These are phyloP conservation scores for Archilochus colubris DNA, from an alignment of 2,113 vertebrate species.

Conservation along the genomic window DNA sequence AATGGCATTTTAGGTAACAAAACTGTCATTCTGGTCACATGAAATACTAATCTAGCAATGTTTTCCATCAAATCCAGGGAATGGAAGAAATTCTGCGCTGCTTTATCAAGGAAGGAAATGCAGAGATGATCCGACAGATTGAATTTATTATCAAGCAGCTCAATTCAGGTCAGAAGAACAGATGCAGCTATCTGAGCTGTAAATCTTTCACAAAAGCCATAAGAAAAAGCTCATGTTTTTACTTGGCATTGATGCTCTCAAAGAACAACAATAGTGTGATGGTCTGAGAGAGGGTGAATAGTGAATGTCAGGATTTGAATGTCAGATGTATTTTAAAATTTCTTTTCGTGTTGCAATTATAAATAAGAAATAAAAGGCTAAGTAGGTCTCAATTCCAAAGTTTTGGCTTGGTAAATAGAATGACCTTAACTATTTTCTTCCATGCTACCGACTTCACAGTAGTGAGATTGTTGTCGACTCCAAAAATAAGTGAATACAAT, in stretches of 20 bases:
- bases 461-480: neutral
- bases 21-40: neutral
- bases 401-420: neutral
- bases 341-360: neutral
- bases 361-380: constrained; percentile 1
- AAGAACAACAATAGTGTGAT: neutral
- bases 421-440: neutral
- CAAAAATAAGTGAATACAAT: neutral
- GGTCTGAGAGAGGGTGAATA: neutral
- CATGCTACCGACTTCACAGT: neutral
- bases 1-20: neutral
- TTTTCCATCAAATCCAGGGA: constrained; percentile 77
- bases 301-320: neutral
- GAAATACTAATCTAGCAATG: neutral
- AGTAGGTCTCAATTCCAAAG: neutral
- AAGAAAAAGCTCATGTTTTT: constrained; percentile 5
- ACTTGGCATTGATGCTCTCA: neutral
- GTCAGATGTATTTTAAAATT: neutral
- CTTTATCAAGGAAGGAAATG: constrained; percentile 89
- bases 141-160: constrained; percentile 94
- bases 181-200: neutral
- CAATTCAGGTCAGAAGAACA: constrained; percentile 84
- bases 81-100: constrained; percentile 93
- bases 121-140: constrained; percentile 90
- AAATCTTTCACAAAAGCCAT: neutral